phyloP scores from a whole-genome alignment of 2,113 vertebrate species.

The Paradisaea rubra region DNA sequence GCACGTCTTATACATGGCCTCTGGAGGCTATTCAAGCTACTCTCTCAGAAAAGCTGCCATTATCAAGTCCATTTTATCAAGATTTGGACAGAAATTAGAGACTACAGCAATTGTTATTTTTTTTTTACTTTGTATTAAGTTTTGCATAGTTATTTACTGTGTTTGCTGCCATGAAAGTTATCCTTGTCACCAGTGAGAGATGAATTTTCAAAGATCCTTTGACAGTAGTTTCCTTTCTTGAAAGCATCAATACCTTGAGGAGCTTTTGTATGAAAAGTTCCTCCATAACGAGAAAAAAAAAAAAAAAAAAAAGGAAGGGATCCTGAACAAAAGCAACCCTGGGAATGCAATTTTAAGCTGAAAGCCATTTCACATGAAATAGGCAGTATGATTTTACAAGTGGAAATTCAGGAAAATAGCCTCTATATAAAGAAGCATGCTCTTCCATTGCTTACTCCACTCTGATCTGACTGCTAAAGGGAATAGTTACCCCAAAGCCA shows the following conservation, averaged over 20 bases:
- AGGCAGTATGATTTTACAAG: conserved; percentile 29
- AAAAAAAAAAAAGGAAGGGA: background rate
- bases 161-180: background rate
- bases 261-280: background rate
- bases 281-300: background rate
- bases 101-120: background rate
- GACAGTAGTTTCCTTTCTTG: background rate
- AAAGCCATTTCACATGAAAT: background rate
- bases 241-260: background rate
- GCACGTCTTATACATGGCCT: background rate
- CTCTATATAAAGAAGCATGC: background rate
- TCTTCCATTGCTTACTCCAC: background rate
- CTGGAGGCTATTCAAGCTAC: background rate
- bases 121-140: background rate
- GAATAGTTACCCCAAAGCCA: background rate
- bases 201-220: background rate
- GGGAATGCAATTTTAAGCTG: background rate
- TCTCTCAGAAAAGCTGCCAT: background rate
- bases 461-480: conserved; percentile 29
- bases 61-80: background rate
- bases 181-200: background rate
- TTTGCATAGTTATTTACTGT: background rate
- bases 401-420: conserved; percentile 17
- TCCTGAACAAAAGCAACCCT: background rate
- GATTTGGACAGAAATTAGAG: background rate